These are phyloP conservation scores for Buphagus erythrorhynchus DNA, from an alignment of 2,797 vertebrate species.

Conservation along the genomic window DNA sequence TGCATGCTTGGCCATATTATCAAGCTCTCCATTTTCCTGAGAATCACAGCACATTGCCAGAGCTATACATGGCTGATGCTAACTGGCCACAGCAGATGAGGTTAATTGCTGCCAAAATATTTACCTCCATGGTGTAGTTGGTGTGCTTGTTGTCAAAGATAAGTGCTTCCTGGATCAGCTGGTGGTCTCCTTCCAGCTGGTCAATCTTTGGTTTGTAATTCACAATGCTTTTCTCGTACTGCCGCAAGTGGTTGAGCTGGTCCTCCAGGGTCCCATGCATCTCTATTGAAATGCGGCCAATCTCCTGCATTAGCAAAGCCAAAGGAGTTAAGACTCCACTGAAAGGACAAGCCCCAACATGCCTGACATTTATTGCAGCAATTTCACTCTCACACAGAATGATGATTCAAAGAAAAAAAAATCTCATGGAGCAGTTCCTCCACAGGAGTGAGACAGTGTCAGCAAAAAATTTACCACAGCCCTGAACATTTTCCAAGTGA, in stretches of 20 bases:
- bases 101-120: background rate
- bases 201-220: constrained; percentile 99
- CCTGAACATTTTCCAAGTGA: background rate
- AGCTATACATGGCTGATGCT: background rate
- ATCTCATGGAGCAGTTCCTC: background rate
- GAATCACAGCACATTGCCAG: background rate
- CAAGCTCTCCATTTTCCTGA: background rate
- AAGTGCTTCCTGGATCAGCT: constrained; percentile 95
- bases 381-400: background rate
- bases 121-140: constrained; percentile 98
- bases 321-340: background rate
- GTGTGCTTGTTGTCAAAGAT: constrained; percentile 99
- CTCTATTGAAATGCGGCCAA: constrained; percentile 97
- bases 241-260: constrained; percentile 91
- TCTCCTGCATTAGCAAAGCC: constrained; percentile 83
- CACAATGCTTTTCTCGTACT: constrained; percentile 96
- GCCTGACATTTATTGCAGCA: background rate
- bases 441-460: background rate
- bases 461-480: constrained; percentile 11
- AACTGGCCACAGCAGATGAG: background rate
- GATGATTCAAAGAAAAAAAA: constrained; percentile 18
- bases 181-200: constrained; percentile 96
- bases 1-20: background rate
- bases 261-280: constrained; percentile 97
- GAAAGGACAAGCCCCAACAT: background rate